Base-by-base conservation (phyloP, 2,888 invertebrate species). In the Scaptomyza reducta region DNA sequence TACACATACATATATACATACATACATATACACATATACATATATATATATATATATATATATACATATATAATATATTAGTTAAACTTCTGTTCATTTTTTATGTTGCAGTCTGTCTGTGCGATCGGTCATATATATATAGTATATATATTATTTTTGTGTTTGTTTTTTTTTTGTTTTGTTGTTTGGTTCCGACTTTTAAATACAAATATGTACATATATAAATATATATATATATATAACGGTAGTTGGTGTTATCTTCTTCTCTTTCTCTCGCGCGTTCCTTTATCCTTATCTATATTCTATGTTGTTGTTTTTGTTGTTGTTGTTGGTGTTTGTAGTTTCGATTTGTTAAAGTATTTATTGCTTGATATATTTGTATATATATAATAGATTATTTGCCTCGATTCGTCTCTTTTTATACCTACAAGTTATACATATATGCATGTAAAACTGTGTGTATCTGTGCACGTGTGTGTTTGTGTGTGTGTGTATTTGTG, bases 31-130 rank as follows among this genome's bases (percentile, higher is more conserved):
- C n/a, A n/a, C n/a, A n/a, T n/a, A 31, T 22, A 31, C 22, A 14
- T 25, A 33, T 54, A 29, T 31, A 22, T 22, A 22, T 6, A 46
- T 13, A 54, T 14, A 14, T n/a, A 10, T 10, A 25, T 1, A 25
- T 5, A 44, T 10, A 44, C 4, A 25, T 7, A 25, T 6, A 22
- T 10, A 14, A 31, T 22, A 42, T 54, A 29, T 31, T 13, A 18
- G 16, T 27, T 46, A 3, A 4, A 22, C 11, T 31, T 31, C 16
- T 46, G 11, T 1, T 31, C 11, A 7, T 4, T 5, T 9, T 40
- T 31, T n/a, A 6, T 44, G n/a, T 13, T 59, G 16, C 72, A 67
- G 62, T 73, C 60, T 69, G 70, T 66, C 46, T 45, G 53, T 75
- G 38, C 46, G 59, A 44, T 72, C 56, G 60, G 63, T 60, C 46